Percentiles rank a stretch among this genome's conserved stretches.
Conservation (phyloP, 35 echinoderm and acorn worm species). For the Ptychodera flava region DNA sequence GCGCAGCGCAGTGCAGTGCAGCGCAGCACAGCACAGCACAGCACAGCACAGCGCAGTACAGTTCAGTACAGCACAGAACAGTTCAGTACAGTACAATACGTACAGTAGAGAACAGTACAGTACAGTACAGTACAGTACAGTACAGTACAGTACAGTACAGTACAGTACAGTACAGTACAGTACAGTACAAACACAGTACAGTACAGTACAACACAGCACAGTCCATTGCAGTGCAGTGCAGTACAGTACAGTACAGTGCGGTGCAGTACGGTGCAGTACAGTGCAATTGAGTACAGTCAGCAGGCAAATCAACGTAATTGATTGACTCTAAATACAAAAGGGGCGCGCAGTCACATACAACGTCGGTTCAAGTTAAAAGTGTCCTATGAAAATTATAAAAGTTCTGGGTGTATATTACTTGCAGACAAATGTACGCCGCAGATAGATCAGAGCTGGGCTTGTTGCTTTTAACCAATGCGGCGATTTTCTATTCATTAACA, state of each 20-base stretch:
- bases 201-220: conserved; percentile 37
- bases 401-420: too few species aligned
- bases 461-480: too few species aligned
- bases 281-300: background rate
- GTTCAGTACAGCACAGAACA: conserved; percentile 32
- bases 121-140: conserved; percentile 32
- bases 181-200: conserved; percentile 42
- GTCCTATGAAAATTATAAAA: too few species aligned
- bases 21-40: conserved; percentile 30
- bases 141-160: conserved; percentile 29
- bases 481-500: too few species aligned
- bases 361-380: too few species aligned
- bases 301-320: background rate
- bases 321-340: too few species aligned
- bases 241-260: conserved; percentile 24
- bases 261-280: conserved; percentile 6
- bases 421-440: too few species aligned
- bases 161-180: conserved; percentile 24
- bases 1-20: conserved; percentile 19
- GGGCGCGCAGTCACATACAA: too few species aligned
- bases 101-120: background rate
- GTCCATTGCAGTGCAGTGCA: conserved; percentile 28
- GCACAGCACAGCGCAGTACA: conserved; percentile 26
- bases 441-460: too few species aligned
- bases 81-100: conserved; percentile 34